A percentile compares a stretch with the other conserved stretches of the same genome.
Conservation (phyloP, 2,797 vertebrate species). For the Sandelia bainsii region DNA sequence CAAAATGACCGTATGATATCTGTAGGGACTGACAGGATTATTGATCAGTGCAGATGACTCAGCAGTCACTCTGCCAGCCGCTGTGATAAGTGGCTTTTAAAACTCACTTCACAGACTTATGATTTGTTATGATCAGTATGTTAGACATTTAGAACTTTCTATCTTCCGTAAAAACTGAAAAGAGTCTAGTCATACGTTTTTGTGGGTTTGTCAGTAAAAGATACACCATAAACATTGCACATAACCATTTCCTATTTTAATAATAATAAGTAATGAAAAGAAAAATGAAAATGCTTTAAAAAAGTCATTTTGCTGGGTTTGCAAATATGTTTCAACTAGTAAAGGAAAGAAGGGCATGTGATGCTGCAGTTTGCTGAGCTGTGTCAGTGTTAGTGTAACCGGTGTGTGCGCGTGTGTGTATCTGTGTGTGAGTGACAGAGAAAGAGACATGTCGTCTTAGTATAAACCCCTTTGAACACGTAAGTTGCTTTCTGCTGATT, state of each 20-base stretch:
- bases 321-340: slow-evolving; percentile 11
- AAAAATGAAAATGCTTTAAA: too few relatives aligned
- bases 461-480: slow-evolving; percentile 68
- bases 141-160: background rate
- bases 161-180: too few relatives aligned
- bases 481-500: slow-evolving; percentile 77
- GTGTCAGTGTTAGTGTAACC: slow-evolving; percentile 68
- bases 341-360: slow-evolving; percentile 26
- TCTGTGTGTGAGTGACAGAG: slow-evolving; percentile 9
- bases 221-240: background rate
- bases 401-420: slow-evolving; percentile 30
- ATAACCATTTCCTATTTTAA: background rate
- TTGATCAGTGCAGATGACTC: slow-evolving; percentile 23
- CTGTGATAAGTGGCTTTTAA: slow-evolving; percentile 5
- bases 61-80: background rate
- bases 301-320: background rate
- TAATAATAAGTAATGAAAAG: too few relatives aligned
- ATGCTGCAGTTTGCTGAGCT: slow-evolving; percentile 55
- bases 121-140: background rate
- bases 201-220: background rate
- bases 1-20: background rate
- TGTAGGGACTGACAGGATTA: background rate
- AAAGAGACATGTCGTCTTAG: slow-evolving; percentile 45
- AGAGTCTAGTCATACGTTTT: too few relatives aligned
- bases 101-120: slow-evolving; percentile 4